phyloP scores from a whole-genome alignment of 2,797 vertebrate species.

The Lemur catta region DNA sequence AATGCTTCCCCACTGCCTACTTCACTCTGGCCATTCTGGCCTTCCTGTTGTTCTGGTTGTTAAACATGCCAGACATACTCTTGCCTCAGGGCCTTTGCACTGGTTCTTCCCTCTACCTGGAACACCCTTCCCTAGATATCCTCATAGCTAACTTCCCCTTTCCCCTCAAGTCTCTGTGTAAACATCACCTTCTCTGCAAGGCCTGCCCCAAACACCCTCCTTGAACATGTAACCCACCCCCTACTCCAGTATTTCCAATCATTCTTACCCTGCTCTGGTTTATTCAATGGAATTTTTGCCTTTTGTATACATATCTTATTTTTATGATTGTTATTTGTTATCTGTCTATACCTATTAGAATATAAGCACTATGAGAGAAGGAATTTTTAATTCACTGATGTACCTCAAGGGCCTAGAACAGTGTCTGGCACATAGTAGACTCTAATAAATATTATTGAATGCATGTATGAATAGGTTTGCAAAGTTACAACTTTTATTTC shows the following conservation, averaged over 20 bases:
- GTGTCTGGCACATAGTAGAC: background rate
- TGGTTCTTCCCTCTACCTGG: background rate
- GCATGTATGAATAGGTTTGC: background rate
- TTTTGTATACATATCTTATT: background rate
- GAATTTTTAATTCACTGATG: background rate
- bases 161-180: background rate
- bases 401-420: background rate
- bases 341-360: background rate
- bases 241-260: background rate
- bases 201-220: background rate
- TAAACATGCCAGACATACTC: background rate
- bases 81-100: background rate
- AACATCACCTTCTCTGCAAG: background rate
- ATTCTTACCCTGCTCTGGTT: background rate
- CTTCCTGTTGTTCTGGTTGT: background rate
- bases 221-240: background rate
- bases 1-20: background rate
- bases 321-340: background rate
- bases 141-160: background rate
- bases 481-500: background rate
- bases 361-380: background rate
- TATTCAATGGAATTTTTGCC: background rate
- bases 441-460: background rate
- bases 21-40: background rate
- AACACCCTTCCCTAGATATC: background rate